Evolutionary conservation across 2,113 vertebrate species (phyloP).

Genomic region (Mola mola): DNA sequence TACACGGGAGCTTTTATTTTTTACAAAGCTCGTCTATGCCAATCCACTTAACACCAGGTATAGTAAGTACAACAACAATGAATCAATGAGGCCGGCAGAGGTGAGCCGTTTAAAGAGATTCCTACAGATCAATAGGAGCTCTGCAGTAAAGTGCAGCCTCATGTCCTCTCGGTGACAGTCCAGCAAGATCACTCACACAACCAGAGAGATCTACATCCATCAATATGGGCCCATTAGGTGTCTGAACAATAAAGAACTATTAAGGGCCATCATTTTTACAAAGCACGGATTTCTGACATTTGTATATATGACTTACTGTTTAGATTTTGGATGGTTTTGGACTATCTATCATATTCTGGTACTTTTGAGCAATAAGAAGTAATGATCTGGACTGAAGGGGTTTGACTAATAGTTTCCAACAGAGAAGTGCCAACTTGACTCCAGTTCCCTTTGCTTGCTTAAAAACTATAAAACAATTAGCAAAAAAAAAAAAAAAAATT

Average conservation of each 20-base stretch:
- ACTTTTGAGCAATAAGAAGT: conserved; percentile 49
- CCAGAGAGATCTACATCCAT: conserved; percentile 61
- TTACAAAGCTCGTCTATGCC: conserved; percentile 54
- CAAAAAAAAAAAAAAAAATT: no score
- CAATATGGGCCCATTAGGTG: conserved; percentile 56
- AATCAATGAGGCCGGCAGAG: conserved; percentile 69
- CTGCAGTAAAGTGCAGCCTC: conserved; percentile 62
- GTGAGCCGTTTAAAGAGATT: conserved; percentile 67
- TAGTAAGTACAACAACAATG: conserved; percentile 68
- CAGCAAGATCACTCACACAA: conserved; percentile 58
- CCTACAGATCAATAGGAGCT: conserved; percentile 65
- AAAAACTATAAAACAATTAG: no score
- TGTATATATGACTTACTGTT: conserved; percentile 71
- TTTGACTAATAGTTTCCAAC: conserved; percentile 29
- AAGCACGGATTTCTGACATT: conserved; percentile 61
- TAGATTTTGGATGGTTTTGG: conserved; percentile 30
- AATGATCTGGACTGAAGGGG: conserved; percentile 41
- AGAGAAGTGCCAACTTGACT: no score
- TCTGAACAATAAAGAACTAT: conserved; percentile 59
- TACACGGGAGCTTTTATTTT: conserved; percentile 29
- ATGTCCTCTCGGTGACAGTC: conserved; percentile 63
- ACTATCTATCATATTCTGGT: conserved; percentile 45
- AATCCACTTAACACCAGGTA: conserved; percentile 72
- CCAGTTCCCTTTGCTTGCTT: no score
- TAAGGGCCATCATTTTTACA: conserved; percentile 63